Conservation (phyloP, 2,888 invertebrate species). For the Callyntrura guangdongensis region DNA sequence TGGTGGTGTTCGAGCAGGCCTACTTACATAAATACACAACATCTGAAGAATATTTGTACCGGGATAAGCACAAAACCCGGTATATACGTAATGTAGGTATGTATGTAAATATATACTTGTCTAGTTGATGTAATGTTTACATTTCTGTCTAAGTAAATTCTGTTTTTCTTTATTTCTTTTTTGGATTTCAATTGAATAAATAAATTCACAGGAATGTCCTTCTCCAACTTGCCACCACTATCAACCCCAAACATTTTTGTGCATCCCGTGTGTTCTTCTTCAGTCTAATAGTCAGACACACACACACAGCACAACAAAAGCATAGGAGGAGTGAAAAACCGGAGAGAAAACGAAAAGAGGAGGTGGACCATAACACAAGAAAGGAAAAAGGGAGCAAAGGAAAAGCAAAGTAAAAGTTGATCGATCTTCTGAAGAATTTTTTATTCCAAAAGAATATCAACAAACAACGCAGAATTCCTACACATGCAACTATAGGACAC, state of each 20-base stretch:
- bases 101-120: background rate
- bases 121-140: conserved; percentile 37
- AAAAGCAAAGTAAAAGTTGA: conserved; percentile 47
- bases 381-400: background rate
- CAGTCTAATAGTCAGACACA: background rate
- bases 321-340: background rate
- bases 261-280: background rate
- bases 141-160: conserved; percentile 13
- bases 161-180: conserved; percentile 11
- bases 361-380: conserved; percentile 25
- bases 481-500: background rate
- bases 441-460: conserved; percentile 33
- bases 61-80: background rate
- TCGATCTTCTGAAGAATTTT: conserved; percentile 59
- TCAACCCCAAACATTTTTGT: background rate
- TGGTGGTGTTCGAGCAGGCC: background rate
- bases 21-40: background rate
- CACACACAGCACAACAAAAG: background rate
- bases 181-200: conserved; percentile 57
- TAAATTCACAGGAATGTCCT: conserved; percentile 44
- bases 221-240: background rate
- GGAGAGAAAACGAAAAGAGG: background rate
- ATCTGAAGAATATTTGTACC: background rate
- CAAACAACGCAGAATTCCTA: conserved; percentile 40
- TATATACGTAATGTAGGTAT: too few relatives aligned